These are phyloP conservation scores for Aspidoscelis tigris DNA, from an alignment of 2,113 vertebrate genomes.

Conservation along the genomic window DNA sequence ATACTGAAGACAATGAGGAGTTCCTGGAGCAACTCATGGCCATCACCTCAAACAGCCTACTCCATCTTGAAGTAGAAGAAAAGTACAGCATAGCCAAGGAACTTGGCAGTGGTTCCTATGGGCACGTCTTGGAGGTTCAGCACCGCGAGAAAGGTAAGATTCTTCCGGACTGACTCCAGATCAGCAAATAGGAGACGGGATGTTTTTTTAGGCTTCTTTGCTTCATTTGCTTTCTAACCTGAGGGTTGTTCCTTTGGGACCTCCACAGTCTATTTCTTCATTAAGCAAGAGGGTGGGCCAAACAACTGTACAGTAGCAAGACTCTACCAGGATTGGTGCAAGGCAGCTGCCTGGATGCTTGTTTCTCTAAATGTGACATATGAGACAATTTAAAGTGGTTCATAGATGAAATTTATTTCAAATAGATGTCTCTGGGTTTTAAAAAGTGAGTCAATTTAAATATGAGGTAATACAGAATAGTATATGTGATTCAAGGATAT, in stretches of 20 bases:
- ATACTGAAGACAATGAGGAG: slow-evolving; percentile 66
- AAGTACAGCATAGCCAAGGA: slow-evolving; percentile 84
- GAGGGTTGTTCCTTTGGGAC: neutral
- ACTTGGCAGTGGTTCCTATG: slow-evolving; percentile 88
- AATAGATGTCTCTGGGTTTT: no score
- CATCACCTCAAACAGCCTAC: slow-evolving; percentile 79
- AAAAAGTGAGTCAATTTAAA: no score
- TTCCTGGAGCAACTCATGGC: slow-evolving; percentile 84
- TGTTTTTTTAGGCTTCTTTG: neutral
- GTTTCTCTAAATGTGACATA: no score
- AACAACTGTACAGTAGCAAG: neutral
- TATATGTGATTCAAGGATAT: no score
- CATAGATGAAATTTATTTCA: no score
- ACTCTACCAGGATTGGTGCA: no score
- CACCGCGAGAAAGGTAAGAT: slow-evolving; percentile 83
- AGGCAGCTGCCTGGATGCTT: no score
- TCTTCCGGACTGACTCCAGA: no score
- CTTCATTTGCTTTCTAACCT: neutral
- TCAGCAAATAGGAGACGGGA: neutral
- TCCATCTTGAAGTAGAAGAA: slow-evolving; percentile 76
- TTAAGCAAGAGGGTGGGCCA: neutral
- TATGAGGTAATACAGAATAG: no score
- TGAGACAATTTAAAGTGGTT: no score
- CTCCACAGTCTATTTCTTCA: neutral
- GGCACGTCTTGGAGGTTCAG: slow-evolving; percentile 86